Evolutionary conservation across 2,113 vertebrate species (phyloP).

Genomic region (Paradoxurus hermaphroditus): DNA sequence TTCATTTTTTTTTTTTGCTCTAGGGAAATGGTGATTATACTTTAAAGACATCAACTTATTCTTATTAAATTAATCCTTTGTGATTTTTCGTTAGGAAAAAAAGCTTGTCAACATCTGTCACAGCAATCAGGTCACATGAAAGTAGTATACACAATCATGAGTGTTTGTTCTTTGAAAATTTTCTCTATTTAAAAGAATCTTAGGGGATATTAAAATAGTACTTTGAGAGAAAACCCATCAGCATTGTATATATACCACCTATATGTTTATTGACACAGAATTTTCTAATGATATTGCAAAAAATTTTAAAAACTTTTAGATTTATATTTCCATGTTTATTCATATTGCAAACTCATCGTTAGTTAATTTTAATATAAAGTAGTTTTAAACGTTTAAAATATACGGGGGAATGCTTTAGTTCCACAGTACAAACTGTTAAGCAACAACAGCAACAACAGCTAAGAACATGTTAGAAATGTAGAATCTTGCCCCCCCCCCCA

Average conservation of each 20-base stretch:
- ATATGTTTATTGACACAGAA: not conserved
- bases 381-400: not conserved
- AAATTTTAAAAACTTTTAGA: not conserved
- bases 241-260: not conserved
- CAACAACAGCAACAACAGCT: not conserved
- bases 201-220: not conserved
- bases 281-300: not conserved
- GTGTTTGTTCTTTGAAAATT: not conserved
- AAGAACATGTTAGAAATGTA: not conserved
- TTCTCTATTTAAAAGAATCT: not conserved
- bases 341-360: not conserved
- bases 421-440: not conserved
- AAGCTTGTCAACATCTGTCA: not conserved
- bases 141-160: not conserved
- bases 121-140: not conserved
- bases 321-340: not conserved
- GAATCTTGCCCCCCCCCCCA: not conserved
- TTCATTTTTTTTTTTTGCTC: not conserved
- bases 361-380: not conserved
- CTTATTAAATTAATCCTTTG: not conserved
- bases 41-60: not conserved
- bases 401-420: not conserved
- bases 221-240: not conserved
- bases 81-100: not conserved
- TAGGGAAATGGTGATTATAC: not conserved